phyloP scores from a whole-genome alignment of 1,140 invertebrate genomes.

The Drosophila lini region DNA sequence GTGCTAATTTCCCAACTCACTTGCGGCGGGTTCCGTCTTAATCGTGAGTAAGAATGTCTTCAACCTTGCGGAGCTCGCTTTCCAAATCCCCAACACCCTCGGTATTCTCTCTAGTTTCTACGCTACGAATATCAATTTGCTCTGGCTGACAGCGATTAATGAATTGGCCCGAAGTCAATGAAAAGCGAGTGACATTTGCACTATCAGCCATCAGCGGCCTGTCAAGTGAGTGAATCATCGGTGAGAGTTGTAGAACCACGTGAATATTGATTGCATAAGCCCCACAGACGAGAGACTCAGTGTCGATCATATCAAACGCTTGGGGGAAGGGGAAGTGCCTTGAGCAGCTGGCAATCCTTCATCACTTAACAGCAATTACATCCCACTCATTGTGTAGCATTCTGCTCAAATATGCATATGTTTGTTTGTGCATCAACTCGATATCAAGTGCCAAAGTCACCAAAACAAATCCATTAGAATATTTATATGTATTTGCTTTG shows the following conservation, averaged over 20 bases:
- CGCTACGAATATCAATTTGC: conserved; percentile 31
- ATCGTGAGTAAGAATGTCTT: neutral
- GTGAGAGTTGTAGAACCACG: conserved; percentile 27
- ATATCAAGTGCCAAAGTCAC: conserved; percentile 37
- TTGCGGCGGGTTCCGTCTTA: conserved; percentile 3
- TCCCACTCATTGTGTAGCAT: conserved; percentile 34
- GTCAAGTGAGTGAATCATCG: conserved; percentile 27
- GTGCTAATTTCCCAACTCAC: conserved; percentile 22
- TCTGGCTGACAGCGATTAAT: conserved; percentile 38
- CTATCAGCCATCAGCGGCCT: conserved; percentile 28
- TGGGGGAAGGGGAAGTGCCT: conserved; percentile 9
- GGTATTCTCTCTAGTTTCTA: neutral
- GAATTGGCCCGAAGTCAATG: conserved; percentile 33
- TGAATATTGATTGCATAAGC: conserved; percentile 41
- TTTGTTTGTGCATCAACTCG: conserved; percentile 29
- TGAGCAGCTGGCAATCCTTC: conserved; percentile 39
- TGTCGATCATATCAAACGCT: conserved; percentile 15
- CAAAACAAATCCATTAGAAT: conserved; percentile 31
- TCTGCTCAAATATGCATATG: conserved; percentile 19
- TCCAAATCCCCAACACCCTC: neutral
- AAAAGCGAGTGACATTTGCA: conserved; percentile 39
- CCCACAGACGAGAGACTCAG: neutral
- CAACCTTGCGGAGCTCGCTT: neutral
- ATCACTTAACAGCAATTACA: conserved; percentile 52
- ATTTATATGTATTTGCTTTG: conserved; percentile 4